Base-by-base conservation (phyloP, 2,113 vertebrate genomes). In the Crotalus viridis region DNA sequence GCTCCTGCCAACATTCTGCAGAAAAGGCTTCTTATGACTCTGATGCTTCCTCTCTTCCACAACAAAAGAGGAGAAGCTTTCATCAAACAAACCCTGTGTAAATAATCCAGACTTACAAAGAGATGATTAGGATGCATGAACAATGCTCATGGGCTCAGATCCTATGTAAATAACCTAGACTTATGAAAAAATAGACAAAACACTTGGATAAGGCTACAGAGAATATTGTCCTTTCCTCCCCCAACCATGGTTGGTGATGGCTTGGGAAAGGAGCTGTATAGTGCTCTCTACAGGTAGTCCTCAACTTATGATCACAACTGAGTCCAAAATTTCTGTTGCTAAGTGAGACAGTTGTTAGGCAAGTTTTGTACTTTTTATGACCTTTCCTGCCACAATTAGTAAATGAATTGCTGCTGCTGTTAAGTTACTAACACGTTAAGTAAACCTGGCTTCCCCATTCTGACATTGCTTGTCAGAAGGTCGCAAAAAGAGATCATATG, bases 151-250 rank as follows among this genome's bases (percentile, higher is more conserved):
- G 61, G 87, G n/a, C 15, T 39, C 15, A 19, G n/a, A 19, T 74
- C n/a, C 69, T 19, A n/a, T 74, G n/a, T 15, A 92, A 92, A 91
- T 87, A 95, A 57, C 12, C 81, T 89, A 81, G 33, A 56, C 85
- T 93, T 61, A 54, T 74, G 56, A 33, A 21, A 43, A 39, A 0
- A 81, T 28, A 22, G 87, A 48, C 7, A 93, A 57, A 85, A 89
- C 59, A 69, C 52, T 39, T 7, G 22, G 88, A 55, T 64, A 90
- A 90, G 90, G 87, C 26, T 26, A 10, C 46, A 64, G 87, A 90
- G 46, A 69, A 0, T 61, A 89, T 33, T 61, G 87, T 3, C 1
- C 0, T 48, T 5, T 21, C 64, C 12, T n/a, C 28, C 26, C 61
- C 10, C 64, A 69, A 17, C 46, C 10, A 9, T n/a, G 48, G 33